Evolutionary conservation across 1,140 invertebrate species (phyloP), one percentile per base, ranked within the genome.

Genomic region (Melitaea cinxia): DNA sequence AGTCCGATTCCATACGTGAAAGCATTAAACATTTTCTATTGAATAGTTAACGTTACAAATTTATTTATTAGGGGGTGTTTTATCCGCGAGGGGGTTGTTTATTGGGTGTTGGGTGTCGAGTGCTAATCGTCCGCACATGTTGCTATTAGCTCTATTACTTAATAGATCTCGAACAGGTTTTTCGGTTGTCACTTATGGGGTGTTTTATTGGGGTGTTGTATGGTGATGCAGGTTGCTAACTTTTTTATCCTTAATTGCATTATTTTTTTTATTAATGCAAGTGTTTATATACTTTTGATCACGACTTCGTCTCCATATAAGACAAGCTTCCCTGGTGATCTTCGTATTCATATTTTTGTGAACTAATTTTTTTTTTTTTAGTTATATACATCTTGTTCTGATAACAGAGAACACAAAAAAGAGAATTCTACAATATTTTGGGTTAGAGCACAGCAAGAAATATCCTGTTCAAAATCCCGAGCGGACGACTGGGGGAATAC

Each of bases 101-200:
- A 67, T 58, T 60, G 37, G 66, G 59, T 63, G 54, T 63, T 28
- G 26, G 26, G 26, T 28, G 26, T 7, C 15, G 30, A 26, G 55
- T 65, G 56, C 14, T 59, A 49, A 59, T 59, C 56, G 39, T 58
- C 55, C 39, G 26, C 55, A 58, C 55, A 58, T 58, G 55, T 58
- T 24, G 26, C 1, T 59, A 49, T 59, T 59, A 45, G 42, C 19
- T 49, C 53, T 62, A 67, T 67, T 61, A 67, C 65, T 64, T 67
- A 60, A 67, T 67, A 56, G 53, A 56, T 47, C 21, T 28, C 37
- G 23, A 57, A 70, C 68, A 70, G 68, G 62, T 70, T 70, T 70
- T 70, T 47, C 33, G 53, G 30, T 61, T 56, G 68, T 70, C 54
- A 33, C 30, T 42, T 55, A 64, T 54, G 42, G 52, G 26, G 39